A percentile compares a stretch with the other conserved stretches of the same genome.
Evolutionary conservation across 2,888 invertebrate species (phyloP).

Genomic region (Acronicta psi): DNA sequence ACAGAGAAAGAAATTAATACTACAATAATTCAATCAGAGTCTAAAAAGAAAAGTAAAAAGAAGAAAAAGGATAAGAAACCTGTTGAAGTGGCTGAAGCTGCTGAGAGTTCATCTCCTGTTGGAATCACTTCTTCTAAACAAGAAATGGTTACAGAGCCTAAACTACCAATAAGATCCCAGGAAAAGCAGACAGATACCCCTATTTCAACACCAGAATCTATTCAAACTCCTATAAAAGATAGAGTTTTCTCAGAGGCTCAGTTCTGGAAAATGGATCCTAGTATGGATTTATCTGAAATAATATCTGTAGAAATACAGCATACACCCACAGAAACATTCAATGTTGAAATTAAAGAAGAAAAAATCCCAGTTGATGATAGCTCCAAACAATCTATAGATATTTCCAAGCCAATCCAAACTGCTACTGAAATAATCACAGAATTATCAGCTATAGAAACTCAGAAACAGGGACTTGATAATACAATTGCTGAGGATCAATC

Average conservation of each 20-base stretch:
- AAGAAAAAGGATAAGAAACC: conserved; percentile 75
- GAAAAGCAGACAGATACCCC: conserved; percentile 62
- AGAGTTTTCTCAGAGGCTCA: conserved; percentile 82
- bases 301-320: conserved; percentile 68
- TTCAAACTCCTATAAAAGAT: conserved; percentile 83
- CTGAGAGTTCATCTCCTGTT: conserved; percentile 52
- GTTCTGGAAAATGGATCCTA: conserved; percentile 81
- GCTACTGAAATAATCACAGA: conserved; percentile 50
- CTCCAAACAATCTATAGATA: conserved; percentile 16
- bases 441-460: conserved; percentile 52
- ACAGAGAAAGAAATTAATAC: conserved; percentile 19
- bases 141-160: conserved; percentile 34
- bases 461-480: conserved; percentile 48
- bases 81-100: conserved; percentile 41
- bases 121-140: conserved; percentile 61
- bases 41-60: conserved; percentile 75
- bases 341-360: conserved; percentile 34
- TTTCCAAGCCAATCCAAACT: conserved; percentile 25
- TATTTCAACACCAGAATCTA: conserved; percentile 78
- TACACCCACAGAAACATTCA: conserved; percentile 35
- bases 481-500: conserved; percentile 79
- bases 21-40: conserved; percentile 52
- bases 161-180: conserved; percentile 24
- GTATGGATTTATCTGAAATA: conserved; percentile 70
- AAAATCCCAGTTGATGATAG: conserved; percentile 15